Percentiles rank a stretch among this genome's conserved stretches.
Conservation (phyloP, 2,113 vertebrate species). For the Coptodon bakossiorum region DNA sequence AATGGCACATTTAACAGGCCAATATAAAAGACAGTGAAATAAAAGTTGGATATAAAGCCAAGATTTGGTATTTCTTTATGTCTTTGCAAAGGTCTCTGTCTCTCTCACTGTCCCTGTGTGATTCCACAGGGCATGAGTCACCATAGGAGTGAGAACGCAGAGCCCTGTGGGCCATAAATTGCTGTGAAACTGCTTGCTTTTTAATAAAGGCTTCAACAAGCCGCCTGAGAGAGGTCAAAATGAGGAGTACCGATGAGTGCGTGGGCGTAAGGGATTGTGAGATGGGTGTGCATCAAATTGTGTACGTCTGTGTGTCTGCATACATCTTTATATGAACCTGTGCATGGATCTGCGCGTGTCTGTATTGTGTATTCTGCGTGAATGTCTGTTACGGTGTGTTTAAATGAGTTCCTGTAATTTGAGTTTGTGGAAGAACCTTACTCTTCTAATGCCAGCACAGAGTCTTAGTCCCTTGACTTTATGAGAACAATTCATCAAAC, state of each 20-base stretch:
- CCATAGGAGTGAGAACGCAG: neutral
- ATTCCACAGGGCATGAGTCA: conserved; percentile 27
- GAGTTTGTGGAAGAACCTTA: neutral
- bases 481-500: conserved; percentile 59
- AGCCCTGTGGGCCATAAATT: conserved; percentile 45
- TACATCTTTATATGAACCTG: neutral
- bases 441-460: conserved; percentile 13
- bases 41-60: neutral
- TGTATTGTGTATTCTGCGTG: neutral
- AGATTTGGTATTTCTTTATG: conserved; percentile 6
- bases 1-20: neutral
- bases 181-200: conserved; percentile 53
- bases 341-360: neutral
- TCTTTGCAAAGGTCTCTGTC: conserved; percentile 20
- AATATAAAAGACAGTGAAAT: neutral
- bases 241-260: neutral
- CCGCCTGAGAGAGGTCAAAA: conserved; percentile 48
- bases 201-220: conserved; percentile 62
- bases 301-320: neutral
- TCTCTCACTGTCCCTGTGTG: neutral
- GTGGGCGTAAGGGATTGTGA: neutral
- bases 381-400: neutral
- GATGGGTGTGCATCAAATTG: neutral
- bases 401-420: conserved; percentile 8
- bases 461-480: conserved; percentile 47